Evolutionary conservation across 2,113 vertebrate genomes (phyloP), one percentile per base, ranked within the genome.

Genomic region (Vimba vimba): DNA sequence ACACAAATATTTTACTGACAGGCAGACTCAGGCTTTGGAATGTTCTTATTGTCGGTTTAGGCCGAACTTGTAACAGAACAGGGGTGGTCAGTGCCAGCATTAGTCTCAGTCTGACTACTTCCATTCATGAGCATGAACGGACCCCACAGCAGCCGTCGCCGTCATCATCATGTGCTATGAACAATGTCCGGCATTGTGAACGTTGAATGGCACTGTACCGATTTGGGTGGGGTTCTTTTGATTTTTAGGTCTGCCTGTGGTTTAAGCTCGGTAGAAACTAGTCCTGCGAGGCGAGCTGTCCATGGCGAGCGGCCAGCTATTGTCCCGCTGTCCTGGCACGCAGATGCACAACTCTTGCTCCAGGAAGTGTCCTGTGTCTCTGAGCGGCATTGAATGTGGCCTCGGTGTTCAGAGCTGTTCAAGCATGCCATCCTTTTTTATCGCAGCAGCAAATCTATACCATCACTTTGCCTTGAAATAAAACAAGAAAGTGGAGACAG

Each of bases 341-440:
- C 57, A 79, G 73, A 76, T 78, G 66, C 39, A 66, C 57, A 6
- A 30, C 60, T 52, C 88, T 69, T 47, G 60, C 59, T 75, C 45
- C 85, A 79, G 87, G 86, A 87, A 83, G 76, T 62, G 75, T 77
- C 80, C 76, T 27, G 59, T 45, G 82, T 78, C 50, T 85, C 69
- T 60, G 60, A 79, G 27, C 19, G 0, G 62, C 64, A 57, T 39
- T 87, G 78, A 80, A 45, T 55, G 64, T 11, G 13, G 25, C 30
- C 2, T 69, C 25, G 79, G 59, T 87, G 66, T 88, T 83, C 59
- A n/a, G 23, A 85, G 47, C 68, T 55, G 47, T 85, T 87, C 60
- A 33, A 81, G 86, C 83, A 59, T 89, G 73, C 45, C 64, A 15
- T 43, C 69, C 62, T 69, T 79, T 74, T 74, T 66, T 59, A 78